These are phyloP conservation scores for Trachelus iudaicus DNA, from an alignment of 2,888 invertebrate species.

Conservation along the genomic window DNA sequence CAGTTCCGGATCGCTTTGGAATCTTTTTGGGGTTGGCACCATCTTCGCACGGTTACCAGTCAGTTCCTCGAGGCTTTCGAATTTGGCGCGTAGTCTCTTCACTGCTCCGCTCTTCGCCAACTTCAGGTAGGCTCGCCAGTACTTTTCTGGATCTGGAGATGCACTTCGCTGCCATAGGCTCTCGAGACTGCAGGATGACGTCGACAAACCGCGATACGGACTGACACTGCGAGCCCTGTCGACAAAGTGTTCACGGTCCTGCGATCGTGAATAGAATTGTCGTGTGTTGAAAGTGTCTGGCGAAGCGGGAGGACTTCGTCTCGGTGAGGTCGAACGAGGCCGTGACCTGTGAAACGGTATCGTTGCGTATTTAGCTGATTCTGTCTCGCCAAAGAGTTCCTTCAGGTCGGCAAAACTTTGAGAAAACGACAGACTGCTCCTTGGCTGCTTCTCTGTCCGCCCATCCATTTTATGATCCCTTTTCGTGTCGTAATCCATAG, in stretches of 20 bases:
- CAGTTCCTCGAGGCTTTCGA: conserved; percentile 76
- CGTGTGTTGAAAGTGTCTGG: conserved; percentile 59
- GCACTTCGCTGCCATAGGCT: conserved; percentile 78
- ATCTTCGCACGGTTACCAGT: conserved; percentile 53
- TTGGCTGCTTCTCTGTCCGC: conserved; percentile 24
- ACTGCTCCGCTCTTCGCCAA: conserved; percentile 83
- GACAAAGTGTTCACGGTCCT: conserved; percentile 42
- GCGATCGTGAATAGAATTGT: conserved; percentile 67
- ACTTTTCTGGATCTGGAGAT: conserved; percentile 79
- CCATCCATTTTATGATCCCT: conserved; percentile 38
- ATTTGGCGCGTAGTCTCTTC: conserved; percentile 79
- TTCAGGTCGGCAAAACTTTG: conserved; percentile 81
- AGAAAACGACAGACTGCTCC: conserved; percentile 68
- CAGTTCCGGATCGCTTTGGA: conserved; percentile 84
- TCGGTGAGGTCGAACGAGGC: conserved; percentile 35
- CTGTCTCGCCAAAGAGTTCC: conserved; percentile 84
- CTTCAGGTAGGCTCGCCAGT: conserved; percentile 76
- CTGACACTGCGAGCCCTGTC: conserved; percentile 59
- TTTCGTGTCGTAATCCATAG: conserved; percentile 69
- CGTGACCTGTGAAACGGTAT: conserved; percentile 59
- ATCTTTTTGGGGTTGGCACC: conserved; percentile 66
- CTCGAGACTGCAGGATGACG: conserved; percentile 72
- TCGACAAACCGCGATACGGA: conserved; percentile 61
- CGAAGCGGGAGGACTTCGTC: conserved; percentile 49
- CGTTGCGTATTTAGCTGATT: conserved; percentile 71